Evolutionary conservation across 2,888 invertebrate genomes (phyloP), one percentile per base, ranked within the genome.

Genomic region (Drosophila siamana): DNA sequence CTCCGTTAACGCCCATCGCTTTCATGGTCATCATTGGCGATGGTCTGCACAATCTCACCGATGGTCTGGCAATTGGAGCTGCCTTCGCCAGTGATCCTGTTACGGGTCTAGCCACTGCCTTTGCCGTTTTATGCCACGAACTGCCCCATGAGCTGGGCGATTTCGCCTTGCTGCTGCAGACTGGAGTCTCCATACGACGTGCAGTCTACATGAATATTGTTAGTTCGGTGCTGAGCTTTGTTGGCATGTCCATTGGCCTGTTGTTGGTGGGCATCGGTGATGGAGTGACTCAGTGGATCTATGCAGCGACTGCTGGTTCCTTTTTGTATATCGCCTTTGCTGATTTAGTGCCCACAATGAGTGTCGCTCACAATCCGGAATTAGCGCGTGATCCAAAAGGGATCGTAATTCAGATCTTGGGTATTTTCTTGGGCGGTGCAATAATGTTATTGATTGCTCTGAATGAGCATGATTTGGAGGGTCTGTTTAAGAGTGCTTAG

Each of bases 21-120:
- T 94, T 96, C 86, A 96, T 96, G 95, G 96, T 96, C 38, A 94
- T 96, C 59, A 94, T 96, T 38, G 96, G 96, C 0, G 96, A 96
- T 90, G 96, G 96, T 0, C 91, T 97, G 56, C 96, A 96, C 88
- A 96, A 96, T 92, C 93, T 96, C 69, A 95, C 95, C 15, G 96
- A 96, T 90, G 96, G 96, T 0, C 91, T 96, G 60, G 96, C 96
- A 1, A 96, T 96, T 69, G 96, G 96, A 2, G 96, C 96, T 5
- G 96, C 96, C 0, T 96, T 96, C 91, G 95, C 95, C 63, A 94
- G 94, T 55, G 95, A 95, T 82, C 94, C 95, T 6, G 95, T 95
- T 0, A 95, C 95, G 0, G 96, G 96, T 0, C 93, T 96, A 67
- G 95, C 96, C 44, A 96, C 96, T 6, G 94, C 96, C 2, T 93